Base-by-base conservation (phyloP, 1,140 invertebrate species). In the Chionoecetes opilio region DNA sequence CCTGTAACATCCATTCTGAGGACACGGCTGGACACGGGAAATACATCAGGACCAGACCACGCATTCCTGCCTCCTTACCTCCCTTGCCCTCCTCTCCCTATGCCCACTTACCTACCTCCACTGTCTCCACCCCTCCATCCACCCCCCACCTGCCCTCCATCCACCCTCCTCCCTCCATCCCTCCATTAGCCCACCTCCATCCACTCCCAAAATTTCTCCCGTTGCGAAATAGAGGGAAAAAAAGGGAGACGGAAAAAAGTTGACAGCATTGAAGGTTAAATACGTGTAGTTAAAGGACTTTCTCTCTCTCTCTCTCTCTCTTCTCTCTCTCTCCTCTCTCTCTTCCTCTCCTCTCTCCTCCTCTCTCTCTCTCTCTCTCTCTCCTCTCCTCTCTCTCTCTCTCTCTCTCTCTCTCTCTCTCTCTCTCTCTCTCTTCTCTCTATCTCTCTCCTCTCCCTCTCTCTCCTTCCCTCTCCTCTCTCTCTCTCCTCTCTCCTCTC, bases 1-100 rank as follows among this genome's bases (percentile, higher is more conserved):
- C 82, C 89, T 37, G 35, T 91, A 95, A 95, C 94, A 95, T 63
- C 89, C 94, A 95, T 95, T 95, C 89, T 92, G 82, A 85, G 89
- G 75, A 85, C 94, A 91, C 82, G 35, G 82, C 89, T 84, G 89
- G 94, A 95, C 94, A 92, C 90, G 90, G 90, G 94, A 95, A 95
- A 95, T 95, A 95, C 94, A 95, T 95, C 94, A 95, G 38, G 34
- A 8, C 26, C 53, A 82, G 29, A 75, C 90, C 32, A 32, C 37
- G 46, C 26, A 32, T 75, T 82, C 63, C 63, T 82, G 53, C 82
- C 90, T 82, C 90, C 31, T 53, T 92, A 35, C 32, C 63, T 91
- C 90, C 38, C 46, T 88, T 46, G 53, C 90, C 32, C 2, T 91
- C 90, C 37, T 8, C 6, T 35, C 53, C 14, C 63, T 75, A 6